Evolutionary conservation across 2,113 vertebrate genomes (phyloP).

Genomic region (Parus major): DNA sequence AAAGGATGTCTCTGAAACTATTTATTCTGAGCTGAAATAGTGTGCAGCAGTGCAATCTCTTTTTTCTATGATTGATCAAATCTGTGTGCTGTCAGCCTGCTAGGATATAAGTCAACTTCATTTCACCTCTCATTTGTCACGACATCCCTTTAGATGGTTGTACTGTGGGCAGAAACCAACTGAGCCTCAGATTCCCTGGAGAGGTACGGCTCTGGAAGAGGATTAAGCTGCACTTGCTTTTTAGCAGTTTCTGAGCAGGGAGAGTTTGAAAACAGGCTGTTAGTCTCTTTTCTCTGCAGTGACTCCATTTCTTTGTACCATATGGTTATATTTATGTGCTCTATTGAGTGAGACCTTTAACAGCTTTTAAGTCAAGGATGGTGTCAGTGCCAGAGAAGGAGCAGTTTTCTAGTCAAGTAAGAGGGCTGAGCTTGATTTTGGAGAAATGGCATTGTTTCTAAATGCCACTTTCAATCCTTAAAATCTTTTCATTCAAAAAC

Average conservation of each 20-base stretch:
- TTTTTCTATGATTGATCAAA: background rate
- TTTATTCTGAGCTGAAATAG: background rate
- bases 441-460: background rate
- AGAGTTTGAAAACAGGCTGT: background rate
- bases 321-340: slow-evolving; percentile 16
- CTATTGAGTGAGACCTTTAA: background rate
- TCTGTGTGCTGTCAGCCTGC: background rate
- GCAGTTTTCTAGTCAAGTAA: background rate
- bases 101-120: background rate
- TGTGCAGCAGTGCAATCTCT: background rate
- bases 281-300: background rate
- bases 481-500: background rate
- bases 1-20: background rate
- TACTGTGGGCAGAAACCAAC: background rate
- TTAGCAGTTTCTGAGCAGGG: background rate
- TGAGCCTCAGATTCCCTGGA: background rate
- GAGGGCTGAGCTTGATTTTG: background rate
- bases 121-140: background rate
- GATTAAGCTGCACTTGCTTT: background rate
- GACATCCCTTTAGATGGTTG: background rate
- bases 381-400: background rate
- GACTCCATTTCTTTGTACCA: background rate
- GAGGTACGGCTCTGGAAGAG: background rate
- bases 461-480: background rate
- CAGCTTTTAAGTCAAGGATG: background rate